phyloP scores from a whole-genome alignment of 2,113 vertebrate species.

The Motacilla tschutschensis region DNA sequence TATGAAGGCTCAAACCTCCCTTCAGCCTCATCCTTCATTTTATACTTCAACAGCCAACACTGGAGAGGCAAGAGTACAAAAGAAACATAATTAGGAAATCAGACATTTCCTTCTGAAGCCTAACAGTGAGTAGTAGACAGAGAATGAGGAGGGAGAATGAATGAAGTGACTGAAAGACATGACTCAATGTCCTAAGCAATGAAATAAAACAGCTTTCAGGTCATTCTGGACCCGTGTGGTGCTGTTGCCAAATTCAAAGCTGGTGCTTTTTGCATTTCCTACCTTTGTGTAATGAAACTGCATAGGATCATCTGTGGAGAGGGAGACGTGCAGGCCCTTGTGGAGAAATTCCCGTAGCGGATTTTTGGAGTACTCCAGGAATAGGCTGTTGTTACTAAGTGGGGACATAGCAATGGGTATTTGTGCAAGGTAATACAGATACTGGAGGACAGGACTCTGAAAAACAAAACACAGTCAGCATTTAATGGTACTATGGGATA shows the following conservation, averaged over 20 bases:
- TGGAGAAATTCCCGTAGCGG: conserved; percentile 93
- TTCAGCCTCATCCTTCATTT: conserved; percentile 61
- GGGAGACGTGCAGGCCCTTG: conserved; percentile 92
- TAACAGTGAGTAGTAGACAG: neutral
- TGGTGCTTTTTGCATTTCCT: neutral
- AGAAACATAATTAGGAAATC: conserved; percentile 61
- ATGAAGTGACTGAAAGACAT: conserved; percentile 26
- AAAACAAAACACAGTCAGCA: conserved; percentile 39
- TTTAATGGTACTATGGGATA: neutral
- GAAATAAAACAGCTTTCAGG: neutral
- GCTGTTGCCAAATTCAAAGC: neutral
- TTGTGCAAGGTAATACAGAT: conserved; percentile 95
- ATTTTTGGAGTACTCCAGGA: conserved; percentile 96
- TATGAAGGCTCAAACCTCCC: conserved; percentile 62
- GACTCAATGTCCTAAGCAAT: neutral
- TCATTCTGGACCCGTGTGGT: neutral
- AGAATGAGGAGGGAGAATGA: conserved; percentile 35
- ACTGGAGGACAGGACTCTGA: conserved; percentile 96
- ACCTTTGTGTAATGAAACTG: conserved; percentile 99
- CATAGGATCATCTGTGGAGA: conserved; percentile 96
- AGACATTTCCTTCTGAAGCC: conserved; percentile 44
- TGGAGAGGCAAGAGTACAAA: conserved; percentile 56
- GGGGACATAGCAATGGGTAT: conserved; percentile 98
- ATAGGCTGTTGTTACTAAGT: conserved; percentile 97
- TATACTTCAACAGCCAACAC: conserved; percentile 62